Evolutionary conservation across 2,797 vertebrate species (phyloP), one percentile per base, ranked within the genome.

Genomic region (Cephalopachus bancanus): DNA sequence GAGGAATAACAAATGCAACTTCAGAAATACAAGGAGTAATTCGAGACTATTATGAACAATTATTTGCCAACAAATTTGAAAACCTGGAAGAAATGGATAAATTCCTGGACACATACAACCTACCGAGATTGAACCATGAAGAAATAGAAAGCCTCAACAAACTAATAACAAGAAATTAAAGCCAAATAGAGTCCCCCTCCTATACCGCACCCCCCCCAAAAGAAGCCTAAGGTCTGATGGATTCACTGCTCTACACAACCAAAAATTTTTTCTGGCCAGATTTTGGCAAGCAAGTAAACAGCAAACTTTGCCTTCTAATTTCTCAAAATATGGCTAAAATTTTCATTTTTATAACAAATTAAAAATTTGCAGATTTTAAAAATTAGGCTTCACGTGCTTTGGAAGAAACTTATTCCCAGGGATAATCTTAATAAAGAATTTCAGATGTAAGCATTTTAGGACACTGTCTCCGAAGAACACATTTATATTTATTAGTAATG

Each of bases 281-380:
- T 93, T 16, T 93, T 93, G 26, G 60, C 16, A 86, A 92, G 30
- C 74, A 83, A 85, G 22, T 55, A 75, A 64, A 9, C 22, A 80
- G 59, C 6, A 79, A 71, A 91, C 20, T 69, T 95, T 93, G 17
- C 14, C 17, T 92, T 89, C 19, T 75, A 84, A 64, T 89, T 90
- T 90, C 76, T 80, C 11, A 51, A 3, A 75, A 17, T 64, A 67
- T 3, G n/a, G 17, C n/a, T 76, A 83, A 96, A 62, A 33, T 65
- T 17, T 76, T 49, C n/a, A 67, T 14, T 83, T 83, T 9, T 3
- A 67, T 72, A 85, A 81, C 60, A 88, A 84, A 33, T 74, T 90
- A 20, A 65, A 83, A 53, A 62, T 55, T 51, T 67, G 20, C 9
- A 87, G 33, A 69, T 53, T 92, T 96, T 8, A 19, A 12, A 84